Base-by-base conservation (phyloP, 2,113 vertebrate species). In the Glareola pratincola region DNA sequence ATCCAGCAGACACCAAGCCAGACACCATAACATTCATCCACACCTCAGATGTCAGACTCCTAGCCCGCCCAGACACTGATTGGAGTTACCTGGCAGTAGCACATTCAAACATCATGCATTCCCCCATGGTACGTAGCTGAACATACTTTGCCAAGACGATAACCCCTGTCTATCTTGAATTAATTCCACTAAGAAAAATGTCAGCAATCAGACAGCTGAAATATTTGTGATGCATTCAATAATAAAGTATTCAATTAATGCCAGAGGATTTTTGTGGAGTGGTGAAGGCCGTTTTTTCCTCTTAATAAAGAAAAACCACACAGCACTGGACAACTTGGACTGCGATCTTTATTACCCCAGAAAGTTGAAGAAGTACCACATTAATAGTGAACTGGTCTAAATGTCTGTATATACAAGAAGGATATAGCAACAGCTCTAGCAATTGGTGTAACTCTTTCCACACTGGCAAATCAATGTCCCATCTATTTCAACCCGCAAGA, bases 51-150 rank as follows among this genome's bases (percentile, higher is more conserved):
- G 34, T 39, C 86, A 76, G 69, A 57, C 4, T 60, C 19, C 50
- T 57, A 2, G 34, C 87, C 68, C 74, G 73, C 51, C 56, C 43
- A 41, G 53, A 41, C 63, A 48, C 22, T 16, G 57, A 8, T 0
- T 50, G 66, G 56, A 72, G 36, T 23, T 64, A 86, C 68, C 51
- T 29, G 69, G 37, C 75, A 93, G 59, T 1, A 56, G 54, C 36
- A 57, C 9, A 41, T 14, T 22, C 1, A 4, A 53, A 86, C 13
- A 53, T 10, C 21, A 12, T 0, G 1, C 6, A 4, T 15, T 71
- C 14, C 71, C 41, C 19, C 17, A 29, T 2, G 8, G 29, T 7
- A 82, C 32, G 45, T 43, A 37, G 24, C 68, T 64, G 17, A 69
- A 67, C 2, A 9, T 3, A 8, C 24, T 37, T 12, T 59, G 36